Base-by-base conservation (phyloP, 2,113 vertebrate genomes). In the Chloebia gouldiae region DNA sequence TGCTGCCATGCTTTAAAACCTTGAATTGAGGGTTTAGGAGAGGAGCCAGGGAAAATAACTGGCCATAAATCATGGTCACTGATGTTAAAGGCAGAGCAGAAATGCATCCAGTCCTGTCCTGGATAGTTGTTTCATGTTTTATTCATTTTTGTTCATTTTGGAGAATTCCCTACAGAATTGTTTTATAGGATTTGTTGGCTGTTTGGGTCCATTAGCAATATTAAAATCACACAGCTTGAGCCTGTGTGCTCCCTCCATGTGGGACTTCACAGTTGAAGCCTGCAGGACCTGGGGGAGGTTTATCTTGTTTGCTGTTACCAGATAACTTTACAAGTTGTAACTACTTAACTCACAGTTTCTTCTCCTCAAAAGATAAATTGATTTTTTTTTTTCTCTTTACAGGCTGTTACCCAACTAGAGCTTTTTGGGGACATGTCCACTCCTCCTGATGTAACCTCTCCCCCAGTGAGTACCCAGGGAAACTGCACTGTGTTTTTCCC, bases 371-470 rank as follows among this genome's bases (percentile, higher is more conserved):
- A 93, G 70, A 92, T 84, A 93, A 94, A 89, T 35, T 57, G 42
- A 63, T 3, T 37, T 64, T 20, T 54, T 35, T 94, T 89, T 87
- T 40, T 95, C 68, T 97, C 88, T 95, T 97, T 91, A 78, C 98
- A 99, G 99, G 99, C 99, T 98, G 99, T 99, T 98, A 99, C 99
- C 98, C 99, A 99, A 96, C 98, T 99, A 98, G 99, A 99, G 98
- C 98, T 99, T 97, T 99, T 99, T 96, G 99, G 99, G 97, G 99
- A 99, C 98, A 99, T 99, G 99, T 99, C 99, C 68, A 99, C 99
- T 84, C 99, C 99, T 91, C 99, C 99, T 94, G 99, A 99, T 97
- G 98, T 99, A 98, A 99, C 99, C 91, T 99, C 99, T 96, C 99
- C 99, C 90, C 99, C 99, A 20, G 99, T 99, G 98, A 99, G 99